Evolutionary conservation across 2,797 vertebrate species (phyloP), one percentile per base, ranked within the genome.

Genomic region (Apogon hyalosoma): DNA sequence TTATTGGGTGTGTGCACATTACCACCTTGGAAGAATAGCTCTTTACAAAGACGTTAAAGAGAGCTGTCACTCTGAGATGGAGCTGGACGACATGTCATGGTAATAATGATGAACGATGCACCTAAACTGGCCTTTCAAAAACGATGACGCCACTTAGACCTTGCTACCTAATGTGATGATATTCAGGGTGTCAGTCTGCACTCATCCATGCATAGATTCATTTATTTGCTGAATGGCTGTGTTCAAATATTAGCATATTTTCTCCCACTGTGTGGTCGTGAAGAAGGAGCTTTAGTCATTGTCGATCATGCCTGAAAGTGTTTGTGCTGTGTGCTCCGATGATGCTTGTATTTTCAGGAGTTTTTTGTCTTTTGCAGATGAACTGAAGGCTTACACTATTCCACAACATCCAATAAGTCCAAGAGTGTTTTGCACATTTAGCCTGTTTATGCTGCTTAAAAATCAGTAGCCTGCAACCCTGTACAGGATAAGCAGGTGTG

Each of bases 21-120:
- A 78, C 72, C 79, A 74, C 75, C 62, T 83, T 68, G 54, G 54
- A 72, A 61, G 75, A 86, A 80, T 57, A 24, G 66, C 73, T 79
- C 85, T 83, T 86, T 76, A 69, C 72, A 82, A 82, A 79, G 1
- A 3, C 9, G 61, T 80, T 84, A 79, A 77, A 78, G 64, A 74
- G 83, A 69, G 46, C 64, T 75, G 79, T 84, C 82, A 80, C 51
- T 80, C 64, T 18, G 59, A 77, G 74, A 79, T 6, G 47, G 51
- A 61, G 66, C 63, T 52, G 75, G 75, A 64, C 24, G 18, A 39
- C 40, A 42, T 58, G 71, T 67, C 12, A 16, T 10, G 19, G 36
- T 87, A 79, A 83, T 88, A 84, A 82, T 85, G 87, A 82, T 77
- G 62, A 79, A 87, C 56, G 75, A 80, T 66, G 64, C 78, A 52